Percentiles rank a stretch among this genome's conserved stretches.
These are phyloP conservation scores for Lates japonicus DNA, from an alignment of 2,797 vertebrate species.

Conservation along the genomic window DNA sequence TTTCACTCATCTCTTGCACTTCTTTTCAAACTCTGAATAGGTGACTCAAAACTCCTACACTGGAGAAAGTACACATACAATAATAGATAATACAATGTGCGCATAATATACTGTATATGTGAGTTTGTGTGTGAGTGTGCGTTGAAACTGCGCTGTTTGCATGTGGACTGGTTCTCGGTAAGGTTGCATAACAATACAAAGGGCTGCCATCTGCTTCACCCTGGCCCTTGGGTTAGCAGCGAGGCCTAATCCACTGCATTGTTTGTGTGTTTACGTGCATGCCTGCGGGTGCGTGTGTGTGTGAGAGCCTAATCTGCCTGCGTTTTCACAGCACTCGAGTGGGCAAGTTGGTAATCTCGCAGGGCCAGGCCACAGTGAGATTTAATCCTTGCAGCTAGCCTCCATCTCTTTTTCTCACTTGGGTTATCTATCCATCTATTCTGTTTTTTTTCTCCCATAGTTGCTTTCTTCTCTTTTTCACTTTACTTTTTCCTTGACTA, in stretches of 20 bases:
- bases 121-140: slow-evolving; percentile 1
- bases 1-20: background rate
- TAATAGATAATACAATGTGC: background rate
- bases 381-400: slow-evolving; percentile 74
- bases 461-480: background rate
- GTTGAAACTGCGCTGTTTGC: slow-evolving; percentile 17
- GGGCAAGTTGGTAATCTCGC: slow-evolving; percentile 76
- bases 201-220: slow-evolving; percentile 82
- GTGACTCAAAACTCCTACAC: background rate
- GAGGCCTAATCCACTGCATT: slow-evolving; percentile 75
- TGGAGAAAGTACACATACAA: background rate
- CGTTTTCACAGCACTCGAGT: slow-evolving; percentile 72
- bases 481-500: background rate
- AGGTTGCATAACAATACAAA: slow-evolving; percentile 80
- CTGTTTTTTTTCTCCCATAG: slow-evolving; percentile 7
- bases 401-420: slow-evolving; percentile 56
- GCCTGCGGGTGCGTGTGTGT: slow-evolving; percentile 29
- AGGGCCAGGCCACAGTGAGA: slow-evolving; percentile 60
- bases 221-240: slow-evolving; percentile 66
- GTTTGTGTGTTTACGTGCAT: slow-evolving; percentile 60
- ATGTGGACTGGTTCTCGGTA: slow-evolving; percentile 59
- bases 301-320: slow-evolving; percentile 65
- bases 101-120: background rate
- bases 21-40: background rate
- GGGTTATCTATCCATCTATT: slow-evolving; percentile 50